phyloP scores from a whole-genome alignment of 2,888 invertebrate species.

The Petrolisthes cinctipes region DNA sequence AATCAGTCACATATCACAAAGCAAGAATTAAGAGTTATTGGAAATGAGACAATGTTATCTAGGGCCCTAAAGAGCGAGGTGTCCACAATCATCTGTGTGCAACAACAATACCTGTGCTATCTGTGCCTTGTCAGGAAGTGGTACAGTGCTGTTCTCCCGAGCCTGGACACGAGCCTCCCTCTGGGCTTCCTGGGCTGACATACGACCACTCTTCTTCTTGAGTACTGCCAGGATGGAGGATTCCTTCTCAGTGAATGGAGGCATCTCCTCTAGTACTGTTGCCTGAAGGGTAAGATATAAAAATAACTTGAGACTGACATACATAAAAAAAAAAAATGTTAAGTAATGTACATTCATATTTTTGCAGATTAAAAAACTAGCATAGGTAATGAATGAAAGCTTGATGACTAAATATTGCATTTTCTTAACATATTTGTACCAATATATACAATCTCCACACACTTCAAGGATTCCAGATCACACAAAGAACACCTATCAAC shows the following conservation, averaged over 20 bases:
- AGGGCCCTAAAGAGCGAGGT: no score
- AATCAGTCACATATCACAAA: not conserved
- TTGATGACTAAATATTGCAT: conserved; percentile 61
- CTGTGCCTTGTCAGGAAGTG: conserved; percentile 34
- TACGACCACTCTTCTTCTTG: conserved; percentile 92
- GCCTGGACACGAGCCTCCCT: conserved; percentile 58
- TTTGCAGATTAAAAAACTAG: no score
- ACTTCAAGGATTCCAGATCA: no score
- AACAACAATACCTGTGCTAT: conserved; percentile 29
- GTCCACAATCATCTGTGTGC: not conserved
- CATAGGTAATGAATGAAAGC: conserved; percentile 52
- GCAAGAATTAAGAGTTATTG: not conserved
- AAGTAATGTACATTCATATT: no score
- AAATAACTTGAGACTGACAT: not conserved
- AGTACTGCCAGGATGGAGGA: conserved; percentile 96
- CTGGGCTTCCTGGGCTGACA: conserved; percentile 75
- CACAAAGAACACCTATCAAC: not conserved
- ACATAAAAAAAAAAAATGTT: no score
- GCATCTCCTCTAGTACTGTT: conserved; percentile 99
- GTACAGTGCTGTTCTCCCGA: conserved; percentile 31
- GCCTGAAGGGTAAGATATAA: conserved; percentile 73
- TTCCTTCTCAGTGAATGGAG: conserved; percentile 98
- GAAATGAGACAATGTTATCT: not conserved
- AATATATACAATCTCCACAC: no score
- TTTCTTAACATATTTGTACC: no score